Evolutionary conservation across 2,113 vertebrate species (phyloP).

Genomic region (Chaenogobius annularis): DNA sequence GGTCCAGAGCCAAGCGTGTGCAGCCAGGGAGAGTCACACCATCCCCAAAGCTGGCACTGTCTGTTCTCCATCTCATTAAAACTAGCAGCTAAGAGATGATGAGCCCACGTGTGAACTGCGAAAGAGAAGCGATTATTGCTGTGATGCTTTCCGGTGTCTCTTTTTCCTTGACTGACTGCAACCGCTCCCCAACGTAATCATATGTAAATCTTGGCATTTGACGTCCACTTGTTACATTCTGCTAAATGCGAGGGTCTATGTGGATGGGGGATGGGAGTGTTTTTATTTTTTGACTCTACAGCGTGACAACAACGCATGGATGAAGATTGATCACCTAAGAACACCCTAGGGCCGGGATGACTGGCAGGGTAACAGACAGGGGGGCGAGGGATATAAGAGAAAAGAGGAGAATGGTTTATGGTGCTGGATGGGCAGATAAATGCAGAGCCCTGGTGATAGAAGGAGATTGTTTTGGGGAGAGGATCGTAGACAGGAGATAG

Average conservation of each 20-base stretch:
- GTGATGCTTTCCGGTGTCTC: conserved; percentile 34
- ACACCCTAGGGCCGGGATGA: conserved; percentile 64
- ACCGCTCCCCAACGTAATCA: conserved; percentile 47
- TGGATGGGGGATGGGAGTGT: conserved; percentile 11
- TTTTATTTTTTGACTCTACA: conserved; percentile 46
- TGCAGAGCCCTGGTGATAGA: conserved; percentile 64
- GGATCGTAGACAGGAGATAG: conserved; percentile 59
- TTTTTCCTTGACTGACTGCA: neutral
- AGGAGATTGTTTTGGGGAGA: conserved; percentile 70
- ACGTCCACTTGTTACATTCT: conserved; percentile 42
- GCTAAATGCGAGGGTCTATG: conserved; percentile 16
- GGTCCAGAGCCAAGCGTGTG: conserved; percentile 43
- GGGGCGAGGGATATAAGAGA: conserved; percentile 49
- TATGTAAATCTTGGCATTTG: conserved; percentile 73
- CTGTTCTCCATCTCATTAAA: conserved; percentile 56
- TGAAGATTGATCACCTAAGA: conserved; percentile 76
- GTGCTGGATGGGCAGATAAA: conserved; percentile 65
- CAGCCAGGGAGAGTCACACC: conserved; percentile 56
- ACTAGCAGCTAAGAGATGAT: conserved; percentile 48
- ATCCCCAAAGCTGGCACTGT: conserved; percentile 41
- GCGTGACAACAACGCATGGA: conserved; percentile 63
- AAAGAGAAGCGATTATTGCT: conserved; percentile 10
- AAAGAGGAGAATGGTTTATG: conserved; percentile 56
- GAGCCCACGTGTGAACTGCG: conserved; percentile 31
- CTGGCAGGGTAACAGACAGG: conserved; percentile 60